A percentile compares a stretch with the other conserved stretches of the same genome.
Evolutionary conservation across 1,140 invertebrate genomes (phyloP).

Genomic region (Diabrotica virgifera): DNA sequence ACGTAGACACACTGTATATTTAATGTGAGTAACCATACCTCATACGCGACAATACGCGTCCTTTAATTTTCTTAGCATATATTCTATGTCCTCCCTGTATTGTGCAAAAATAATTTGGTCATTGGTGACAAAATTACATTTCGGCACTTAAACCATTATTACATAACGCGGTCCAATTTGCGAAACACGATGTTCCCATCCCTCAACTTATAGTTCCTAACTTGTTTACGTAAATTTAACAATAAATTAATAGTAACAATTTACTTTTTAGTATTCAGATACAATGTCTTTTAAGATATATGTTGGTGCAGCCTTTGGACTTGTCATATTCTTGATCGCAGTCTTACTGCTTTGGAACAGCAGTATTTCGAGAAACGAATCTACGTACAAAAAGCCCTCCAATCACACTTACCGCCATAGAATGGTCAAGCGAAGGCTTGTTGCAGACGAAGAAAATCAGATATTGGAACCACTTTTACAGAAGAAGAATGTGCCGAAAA

Average conservation of each 20-base stretch:
- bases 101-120: no score
- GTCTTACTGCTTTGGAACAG: conserved; percentile 30
- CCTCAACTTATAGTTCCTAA: no score
- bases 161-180: no score
- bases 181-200: no score
- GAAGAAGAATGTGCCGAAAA: conserved; percentile 12
- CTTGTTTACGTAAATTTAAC: no score
- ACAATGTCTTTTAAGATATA: conserved; percentile 37
- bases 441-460: conserved; percentile 23
- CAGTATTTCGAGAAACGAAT: conserved; percentile 16
- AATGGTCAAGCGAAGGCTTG: conserved; percentile 20
- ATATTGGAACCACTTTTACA: conserved; percentile 21
- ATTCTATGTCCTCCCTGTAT: no score
- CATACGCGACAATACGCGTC: no score
- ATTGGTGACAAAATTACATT: no score
- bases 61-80: no score
- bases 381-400: conserved; percentile 13
- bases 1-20: no score
- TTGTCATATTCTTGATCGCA: conserved; percentile 28
- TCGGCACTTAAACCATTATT: no score
- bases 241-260: neutral
- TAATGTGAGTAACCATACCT: no score
- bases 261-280: conserved; percentile 32
- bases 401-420: conserved; percentile 20
- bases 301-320: conserved; percentile 32